A percentile compares a stretch with the other conserved stretches of the same genome.
phyloP scores from a whole-genome alignment of 2,797 vertebrate species.

The Psittacula derbiana region DNA sequence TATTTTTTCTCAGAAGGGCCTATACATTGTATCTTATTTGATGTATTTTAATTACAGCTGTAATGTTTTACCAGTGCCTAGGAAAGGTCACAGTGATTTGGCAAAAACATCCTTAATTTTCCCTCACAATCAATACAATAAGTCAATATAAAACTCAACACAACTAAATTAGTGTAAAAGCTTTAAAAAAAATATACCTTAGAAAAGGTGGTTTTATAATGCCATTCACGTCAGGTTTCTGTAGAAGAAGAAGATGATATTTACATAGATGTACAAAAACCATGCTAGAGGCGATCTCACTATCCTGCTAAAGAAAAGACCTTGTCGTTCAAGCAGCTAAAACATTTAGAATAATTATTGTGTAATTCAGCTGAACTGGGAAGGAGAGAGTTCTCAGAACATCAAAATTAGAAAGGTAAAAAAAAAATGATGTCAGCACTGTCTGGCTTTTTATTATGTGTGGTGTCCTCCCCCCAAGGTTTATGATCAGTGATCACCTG shows the following conservation, averaged over 20 bases:
- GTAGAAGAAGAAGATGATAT: constrained; percentile 51
- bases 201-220: constrained; percentile 87
- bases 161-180: neutral
- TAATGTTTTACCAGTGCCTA: neutral
- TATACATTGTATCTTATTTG: neutral
- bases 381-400: neutral
- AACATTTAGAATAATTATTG: neutral
- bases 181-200: constrained; percentile 74
- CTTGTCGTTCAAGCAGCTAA: neutral
- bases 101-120: neutral
- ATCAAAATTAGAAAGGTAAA: neutral
- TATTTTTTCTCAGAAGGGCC: neutral
- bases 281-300: neutral
- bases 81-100: neutral
- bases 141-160: neutral
- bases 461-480: neutral
- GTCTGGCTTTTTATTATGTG: neutral
- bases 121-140: neutral
- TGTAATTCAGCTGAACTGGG: neutral
- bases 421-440: neutral
- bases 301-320: neutral
- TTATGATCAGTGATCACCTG: too few relatives aligned
- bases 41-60: neutral
- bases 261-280: neutral
- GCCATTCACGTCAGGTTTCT: constrained; percentile 88